Conservation (phyloP, 23 tunicate species). For the Halocynthia roretzi region DNA sequence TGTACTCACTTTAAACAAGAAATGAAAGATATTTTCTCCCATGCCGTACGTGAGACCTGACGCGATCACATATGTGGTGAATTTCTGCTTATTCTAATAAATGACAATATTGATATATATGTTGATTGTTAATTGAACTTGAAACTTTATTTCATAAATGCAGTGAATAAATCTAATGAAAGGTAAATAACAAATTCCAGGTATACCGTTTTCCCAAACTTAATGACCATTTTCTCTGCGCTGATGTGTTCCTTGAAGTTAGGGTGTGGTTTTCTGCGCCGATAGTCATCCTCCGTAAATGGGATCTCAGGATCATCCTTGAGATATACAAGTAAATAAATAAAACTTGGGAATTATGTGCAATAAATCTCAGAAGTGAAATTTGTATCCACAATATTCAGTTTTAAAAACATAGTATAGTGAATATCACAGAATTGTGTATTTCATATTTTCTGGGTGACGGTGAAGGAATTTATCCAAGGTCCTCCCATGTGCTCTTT, state of each 20-base stretch:
- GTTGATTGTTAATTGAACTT: constrained; percentile 1
- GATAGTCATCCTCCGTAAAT: constrained; percentile 96
- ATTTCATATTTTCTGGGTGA: no score
- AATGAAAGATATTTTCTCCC: constrained; percentile 94
- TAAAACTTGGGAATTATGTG: not conserved
- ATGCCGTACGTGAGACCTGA: constrained; percentile 87
- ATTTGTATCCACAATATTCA: no score
- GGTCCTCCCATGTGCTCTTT: no score
- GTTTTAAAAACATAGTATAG: no score
- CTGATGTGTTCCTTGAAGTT: constrained; percentile 95
- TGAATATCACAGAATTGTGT: no score
- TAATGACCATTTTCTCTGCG: constrained; percentile 88
- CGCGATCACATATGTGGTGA: constrained; percentile 84
- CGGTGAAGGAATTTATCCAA: no score
- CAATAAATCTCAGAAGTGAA: no score
- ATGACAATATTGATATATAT: not conserved
- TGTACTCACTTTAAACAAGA: constrained; percentile 74
- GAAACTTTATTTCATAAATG: no score
- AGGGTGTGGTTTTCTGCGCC: constrained; percentile 78
- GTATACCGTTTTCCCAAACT: constrained; percentile 77
- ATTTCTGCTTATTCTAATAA: constrained; percentile 90
- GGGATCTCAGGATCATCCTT: constrained; percentile 99
- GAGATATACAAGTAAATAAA: not conserved
- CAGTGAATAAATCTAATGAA: not conserved
- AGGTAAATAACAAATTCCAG: not conserved